Conservation (phyloP, 2,888 invertebrate species). For the Cyaniris semiargus region DNA sequence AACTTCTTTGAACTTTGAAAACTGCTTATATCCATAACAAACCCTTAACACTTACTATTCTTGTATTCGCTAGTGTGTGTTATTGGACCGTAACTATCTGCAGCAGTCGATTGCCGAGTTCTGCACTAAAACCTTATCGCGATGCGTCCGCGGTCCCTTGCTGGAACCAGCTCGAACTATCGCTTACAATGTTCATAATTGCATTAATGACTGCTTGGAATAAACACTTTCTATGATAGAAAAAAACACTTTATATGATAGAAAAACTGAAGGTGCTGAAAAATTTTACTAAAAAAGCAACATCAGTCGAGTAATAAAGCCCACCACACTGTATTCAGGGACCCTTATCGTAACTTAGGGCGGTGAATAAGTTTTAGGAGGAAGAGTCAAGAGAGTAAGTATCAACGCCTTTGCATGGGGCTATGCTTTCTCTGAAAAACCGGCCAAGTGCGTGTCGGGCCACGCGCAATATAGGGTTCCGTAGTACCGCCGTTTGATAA, state of each 20-base stretch:
- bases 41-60: neutral
- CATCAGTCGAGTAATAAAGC: too few relatives aligned
- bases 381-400: too few relatives aligned
- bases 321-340: too few relatives aligned
- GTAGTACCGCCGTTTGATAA: too few relatives aligned
- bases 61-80: neutral
- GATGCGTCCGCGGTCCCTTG: neutral
- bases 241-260: neutral
- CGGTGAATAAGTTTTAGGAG: too few relatives aligned
- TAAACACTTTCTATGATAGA: neutral
- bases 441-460: too few relatives aligned
- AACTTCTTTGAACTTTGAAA: too few relatives aligned
- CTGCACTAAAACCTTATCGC: slow-evolving; percentile 29
- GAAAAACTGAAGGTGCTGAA: neutral
- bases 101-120: neutral
- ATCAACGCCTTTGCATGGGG: too few relatives aligned
- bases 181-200: slow-evolving; percentile 17
- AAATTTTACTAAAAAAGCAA: neutral
- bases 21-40: too few relatives aligned
- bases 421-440: too few relatives aligned
- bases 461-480: too few relatives aligned
- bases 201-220: neutral
- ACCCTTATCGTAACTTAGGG: too few relatives aligned
- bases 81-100: slow-evolving; percentile 26
- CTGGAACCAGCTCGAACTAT: slow-evolving; percentile 16